Base-by-base conservation (phyloP, 2,797 vertebrate genomes). In the Melanotaenia parkinsoni region DNA sequence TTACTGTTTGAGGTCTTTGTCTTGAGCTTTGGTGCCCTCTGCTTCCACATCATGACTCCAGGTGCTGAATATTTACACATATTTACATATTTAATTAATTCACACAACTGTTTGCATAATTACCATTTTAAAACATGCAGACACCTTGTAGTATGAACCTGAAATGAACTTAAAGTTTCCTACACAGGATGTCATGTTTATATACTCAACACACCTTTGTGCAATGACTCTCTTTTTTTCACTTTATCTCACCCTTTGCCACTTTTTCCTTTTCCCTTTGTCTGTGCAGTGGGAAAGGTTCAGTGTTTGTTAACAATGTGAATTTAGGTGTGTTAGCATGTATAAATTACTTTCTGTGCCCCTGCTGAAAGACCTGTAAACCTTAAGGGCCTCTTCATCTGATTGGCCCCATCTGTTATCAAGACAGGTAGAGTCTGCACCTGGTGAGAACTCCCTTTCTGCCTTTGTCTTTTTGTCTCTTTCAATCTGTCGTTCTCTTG, bases 351-450 rank as follows among this genome's bases (percentile, higher is more conserved):
- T 83, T 75, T 67, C 63, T 33, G 69, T 61, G 72, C 54, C 79
- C 73, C 75, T 33, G 69, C 69, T 85, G 84, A 85, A 79, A 76
- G 73, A 75, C 58, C 65, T 18, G 30, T 37, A 59, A 78, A 74
- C 81, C 85, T 82, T 65, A 74, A 80, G 79, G 83, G 58, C 77
- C 74, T 70, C 60, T 79, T 68, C 61, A 82, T 87, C 87, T 90
- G 86, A 92, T 92, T 73, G 72, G 67, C 66, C 82, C 80, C 88
- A 90, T 91, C 89, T 93, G 90, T 83, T 89, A 82, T 83, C 79
- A 85, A 90, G 85, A 91, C 89, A 91, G 87, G 82, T 87, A 83
- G 72, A 74, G 86, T 89, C 79, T 81, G 76, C 72, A 82, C 81
- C 79, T 78, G 70, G 70, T 84, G 76, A 85, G 72, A 85, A 70